Conservation (phyloP, 2,888 invertebrate species). For the Lampropteryx suffumata region DNA sequence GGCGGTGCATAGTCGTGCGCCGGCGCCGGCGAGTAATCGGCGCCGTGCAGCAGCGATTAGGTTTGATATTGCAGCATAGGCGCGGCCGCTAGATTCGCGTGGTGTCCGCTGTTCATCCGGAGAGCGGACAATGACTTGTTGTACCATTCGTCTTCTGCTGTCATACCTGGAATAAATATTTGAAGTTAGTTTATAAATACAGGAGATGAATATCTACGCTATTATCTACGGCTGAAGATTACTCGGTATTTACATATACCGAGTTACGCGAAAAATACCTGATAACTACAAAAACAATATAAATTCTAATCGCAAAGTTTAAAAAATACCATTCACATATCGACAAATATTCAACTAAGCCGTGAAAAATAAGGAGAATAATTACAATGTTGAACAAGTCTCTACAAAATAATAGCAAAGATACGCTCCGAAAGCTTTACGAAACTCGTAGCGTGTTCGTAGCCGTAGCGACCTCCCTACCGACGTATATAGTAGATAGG, state of each 20-base stretch:
- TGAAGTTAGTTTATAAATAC: not conserved
- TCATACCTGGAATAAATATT: conserved; percentile 87
- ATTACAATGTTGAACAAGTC: not conserved
- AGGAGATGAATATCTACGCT: too few relatives aligned
- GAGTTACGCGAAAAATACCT: too few relatives aligned
- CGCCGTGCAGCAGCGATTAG: conserved; percentile 88
- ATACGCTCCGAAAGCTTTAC: conserved; percentile 33
- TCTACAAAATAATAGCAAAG: conserved; percentile 30
- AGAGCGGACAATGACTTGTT: conserved; percentile 98
- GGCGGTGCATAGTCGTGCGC: conserved; percentile 76
- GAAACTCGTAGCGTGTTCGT: conserved; percentile 42
- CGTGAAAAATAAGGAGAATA: too few relatives aligned
- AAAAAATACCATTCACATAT: too few relatives aligned
- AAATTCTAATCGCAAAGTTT: too few relatives aligned
- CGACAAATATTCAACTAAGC: too few relatives aligned
- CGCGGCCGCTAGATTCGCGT: conserved; percentile 96
- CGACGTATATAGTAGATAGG: conserved; percentile 17
- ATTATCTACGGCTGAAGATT: too few relatives aligned
- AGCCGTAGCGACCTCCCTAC: conserved; percentile 22
- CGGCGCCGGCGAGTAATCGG: conserved; percentile 77
- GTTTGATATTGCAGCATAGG: conserved; percentile 99
- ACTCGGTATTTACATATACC: too few relatives aligned
- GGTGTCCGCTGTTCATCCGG: conserved; percentile 97
- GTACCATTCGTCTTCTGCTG: conserved; percentile 98
- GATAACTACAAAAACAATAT: too few relatives aligned